Percentiles rank a stretch among this genome's conserved stretches.
These are phyloP conservation scores for Acanthurus tractus DNA, from an alignment of 2,797 vertebrate species.

Conservation along the genomic window DNA sequence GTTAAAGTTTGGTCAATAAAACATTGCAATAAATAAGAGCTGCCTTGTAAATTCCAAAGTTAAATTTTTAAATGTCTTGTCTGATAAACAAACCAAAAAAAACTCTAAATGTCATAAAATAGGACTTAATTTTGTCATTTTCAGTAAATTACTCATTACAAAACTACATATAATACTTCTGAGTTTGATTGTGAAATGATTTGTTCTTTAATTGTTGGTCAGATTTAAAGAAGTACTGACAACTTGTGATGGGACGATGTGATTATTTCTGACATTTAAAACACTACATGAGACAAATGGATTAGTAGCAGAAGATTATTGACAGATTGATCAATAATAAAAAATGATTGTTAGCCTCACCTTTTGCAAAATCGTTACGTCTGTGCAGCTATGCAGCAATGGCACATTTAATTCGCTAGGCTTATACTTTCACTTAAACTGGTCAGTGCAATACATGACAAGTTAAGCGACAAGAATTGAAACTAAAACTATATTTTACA, in stretches of 20 bases:
- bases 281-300: slow-evolving; percentile 20
- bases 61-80: too few species aligned
- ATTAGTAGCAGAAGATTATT: neutral
- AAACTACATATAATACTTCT: too few species aligned
- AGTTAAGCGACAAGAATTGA: neutral
- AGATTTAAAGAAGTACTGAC: neutral
- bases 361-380: slow-evolving; percentile 15
- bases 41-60: too few species aligned
- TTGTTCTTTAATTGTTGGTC: neutral
- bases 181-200: neutral
- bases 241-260: neutral
- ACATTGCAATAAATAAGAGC: too few species aligned
- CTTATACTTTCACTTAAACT: neutral
- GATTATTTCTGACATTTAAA: slow-evolving; percentile 43
- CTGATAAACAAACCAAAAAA: too few species aligned
- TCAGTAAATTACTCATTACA: too few species aligned
- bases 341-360: neutral
- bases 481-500: too few species aligned
- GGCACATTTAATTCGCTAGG: neutral
- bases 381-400: neutral
- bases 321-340: slow-evolving; percentile 5
- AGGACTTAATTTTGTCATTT: too few species aligned
- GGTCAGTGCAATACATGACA: neutral
- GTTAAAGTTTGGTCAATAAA: too few species aligned
- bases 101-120: too few species aligned